Conservation (phyloP, 2,113 vertebrate genomes). For the Enhydra lutris region DNA sequence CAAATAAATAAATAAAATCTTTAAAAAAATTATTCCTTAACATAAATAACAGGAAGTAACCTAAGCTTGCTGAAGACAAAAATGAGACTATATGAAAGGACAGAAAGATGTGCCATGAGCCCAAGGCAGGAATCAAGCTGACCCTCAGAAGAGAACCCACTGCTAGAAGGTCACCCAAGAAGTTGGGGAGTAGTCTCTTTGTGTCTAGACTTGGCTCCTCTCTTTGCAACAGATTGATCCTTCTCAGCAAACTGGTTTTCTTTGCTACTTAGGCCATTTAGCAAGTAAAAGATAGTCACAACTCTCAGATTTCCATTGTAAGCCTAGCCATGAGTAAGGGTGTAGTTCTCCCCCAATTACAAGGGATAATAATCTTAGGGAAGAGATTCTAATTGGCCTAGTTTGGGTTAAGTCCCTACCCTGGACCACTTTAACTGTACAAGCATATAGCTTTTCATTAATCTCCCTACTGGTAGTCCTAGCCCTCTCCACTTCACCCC, state of each 20-base stretch:
- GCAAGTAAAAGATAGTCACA: neutral
- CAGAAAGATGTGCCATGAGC: neutral
- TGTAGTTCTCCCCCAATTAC: neutral
- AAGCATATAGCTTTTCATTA: neutral
- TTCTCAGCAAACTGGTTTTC: constrained; percentile 30
- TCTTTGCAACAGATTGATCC: neutral
- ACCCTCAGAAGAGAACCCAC: neutral
- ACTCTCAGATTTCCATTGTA: neutral
- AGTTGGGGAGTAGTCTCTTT: neutral
- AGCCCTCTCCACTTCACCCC: neutral
- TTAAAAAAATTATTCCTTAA: neutral
- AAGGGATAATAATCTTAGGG: neutral
- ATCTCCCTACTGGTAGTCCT: neutral
- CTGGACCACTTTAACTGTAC: neutral
- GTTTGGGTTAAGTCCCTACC: neutral
- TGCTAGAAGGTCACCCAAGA: neutral
- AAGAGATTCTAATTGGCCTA: neutral
- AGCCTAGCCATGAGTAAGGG: neutral
- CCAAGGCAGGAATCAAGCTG: neutral
- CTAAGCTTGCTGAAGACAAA: neutral
- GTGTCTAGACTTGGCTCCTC: neutral
- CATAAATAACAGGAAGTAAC: neutral
- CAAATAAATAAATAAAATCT: no score
- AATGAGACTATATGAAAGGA: neutral
- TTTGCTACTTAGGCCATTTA: neutral